Evolutionary conservation across 1,140 invertebrate species (phyloP), one percentile per base, ranked within the genome.

Genomic region (Pectinophora gossypiella): DNA sequence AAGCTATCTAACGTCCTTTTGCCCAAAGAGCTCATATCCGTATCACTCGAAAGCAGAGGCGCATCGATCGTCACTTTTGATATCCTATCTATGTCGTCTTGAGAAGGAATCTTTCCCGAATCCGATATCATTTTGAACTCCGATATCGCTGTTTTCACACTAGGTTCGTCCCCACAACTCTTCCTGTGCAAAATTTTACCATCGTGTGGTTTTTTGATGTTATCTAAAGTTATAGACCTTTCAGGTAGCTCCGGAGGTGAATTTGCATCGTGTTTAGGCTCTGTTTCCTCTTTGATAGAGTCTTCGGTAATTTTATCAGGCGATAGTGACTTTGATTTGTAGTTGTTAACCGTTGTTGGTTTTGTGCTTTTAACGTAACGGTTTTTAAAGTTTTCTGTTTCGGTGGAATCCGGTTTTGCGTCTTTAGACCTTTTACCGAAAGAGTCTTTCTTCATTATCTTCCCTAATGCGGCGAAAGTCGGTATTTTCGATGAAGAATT

Each of bases 1-100:
- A 97, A 88, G 60, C 95, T 97, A 59, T 95, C 95, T 46, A 96
- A 91, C n/a, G 96, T 96, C 69, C 95, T 93, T 58, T 92, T 92
- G 15, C 95, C 94, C 36, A 95, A 87, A 22, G 92, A 93, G 56
- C 88, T 89, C 66, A 90, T 91, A 64, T 93, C 90, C 10, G 90
- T 91, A 67, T 91, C 90, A 42, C 82, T 88, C 0, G 88, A 81
- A 50, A 94, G 89, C 42, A 95, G 92, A 7, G 95, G 95, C 13
- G 94, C 93, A 71, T 93, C 92, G n/a, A 91, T 92, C 12, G 94
- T 95, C 38, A 96, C 93, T 80, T 94, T 94, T 10, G 94, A 95
- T 72, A 96, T 97, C 65, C 94, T 91, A 71, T 96, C 95, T 45
- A 96, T 93, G 80, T 97, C 95, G 68, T 96, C 95, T 78, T 95